Evolutionary conservation across 2,797 vertebrate genomes (phyloP).

Genomic region (Notolepis coatsorum): DNA sequence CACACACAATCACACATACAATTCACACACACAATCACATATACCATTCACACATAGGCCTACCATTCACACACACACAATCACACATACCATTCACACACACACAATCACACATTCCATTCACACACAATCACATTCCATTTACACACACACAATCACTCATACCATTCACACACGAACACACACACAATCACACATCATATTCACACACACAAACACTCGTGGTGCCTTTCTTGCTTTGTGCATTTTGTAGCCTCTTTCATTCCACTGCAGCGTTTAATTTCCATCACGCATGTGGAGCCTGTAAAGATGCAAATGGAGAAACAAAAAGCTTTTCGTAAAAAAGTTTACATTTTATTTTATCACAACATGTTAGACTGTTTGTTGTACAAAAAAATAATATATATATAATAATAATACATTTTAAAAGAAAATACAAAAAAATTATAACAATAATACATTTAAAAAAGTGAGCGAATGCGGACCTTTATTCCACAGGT

Average conservation of each 20-base stretch:
- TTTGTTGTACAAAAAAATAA: too few species aligned
- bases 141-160: too few species aligned
- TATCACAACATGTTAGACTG: too few species aligned
- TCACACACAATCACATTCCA: not conserved
- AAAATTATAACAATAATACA: not conserved
- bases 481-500: slow-evolving; percentile 84
- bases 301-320: slow-evolving; percentile 51
- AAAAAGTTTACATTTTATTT: too few species aligned
- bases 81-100: not conserved
- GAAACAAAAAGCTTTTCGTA: not conserved
- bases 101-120: slow-evolving; percentile 6
- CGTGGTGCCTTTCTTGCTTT: slow-evolving; percentile 9
- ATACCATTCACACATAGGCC: too few species aligned
- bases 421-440: slow-evolving; percentile 1
- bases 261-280: not conserved
- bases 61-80: slow-evolving; percentile 1
- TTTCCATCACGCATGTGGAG: slow-evolving; percentile 55
- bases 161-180: slow-evolving; percentile 6
- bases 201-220: slow-evolving; percentile 1
- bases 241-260: slow-evolving; percentile 31
- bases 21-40: too few species aligned
- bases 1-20: slow-evolving; percentile 5
- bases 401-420: not conserved
- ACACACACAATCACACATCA: slow-evolving; percentile 6
- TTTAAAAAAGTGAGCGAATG: not conserved